Evolutionary conservation across 2,113 vertebrate species (phyloP), one percentile per base, ranked within the genome.

Genomic region (Neotragus pygmaeus): DNA sequence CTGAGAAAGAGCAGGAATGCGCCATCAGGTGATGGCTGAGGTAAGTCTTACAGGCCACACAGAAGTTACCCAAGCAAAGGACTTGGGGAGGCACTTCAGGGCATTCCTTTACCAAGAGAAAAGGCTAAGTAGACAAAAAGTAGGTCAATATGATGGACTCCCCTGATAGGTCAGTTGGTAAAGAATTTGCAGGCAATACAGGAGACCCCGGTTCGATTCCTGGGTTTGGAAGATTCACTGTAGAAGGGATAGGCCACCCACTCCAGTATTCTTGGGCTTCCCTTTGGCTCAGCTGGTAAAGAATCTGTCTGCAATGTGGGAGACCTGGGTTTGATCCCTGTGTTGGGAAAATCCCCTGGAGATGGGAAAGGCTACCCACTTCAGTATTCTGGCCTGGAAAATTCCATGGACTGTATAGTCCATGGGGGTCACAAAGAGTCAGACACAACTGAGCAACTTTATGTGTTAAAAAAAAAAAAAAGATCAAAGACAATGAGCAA

Each of bases 161-260:
- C 66, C n/a, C 66, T 12, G 66, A 23, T 70, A 23, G 66, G 19
- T 39, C 66, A 70, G n/a, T 39, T 39, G n/a, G 19, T 70, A 70
- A 70, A 36, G 66, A 36, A 70, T 70, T 19, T 3, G n/a, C 19
- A n/a, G 36, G 19, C n/a, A 36, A 36, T 6, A 11, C 9, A 39
- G 10, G 66, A 70, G 66, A 39, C 19, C 9, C n/a, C 0, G 0
- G 66, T 39, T 36, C 0, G 1, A 39, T 36, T 12, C 66, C 66
- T 39, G n/a, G 19, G n/a, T 70, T 19, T 23, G n/a, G n/a, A 70
- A 70, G 66, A 70, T 23, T 10, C 66, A 5, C 66, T 23, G 5
- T n/a, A 39, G 9, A 70, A 39, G 66, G 66, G n/a, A 70, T 36
- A 70, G n/a, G 64, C n/a, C 66, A 39, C 66, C 19, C n/a, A 70